These are phyloP conservation scores for Caiman crocodilus DNA, from an alignment of 2,797 vertebrate species.

Conservation along the genomic window DNA sequence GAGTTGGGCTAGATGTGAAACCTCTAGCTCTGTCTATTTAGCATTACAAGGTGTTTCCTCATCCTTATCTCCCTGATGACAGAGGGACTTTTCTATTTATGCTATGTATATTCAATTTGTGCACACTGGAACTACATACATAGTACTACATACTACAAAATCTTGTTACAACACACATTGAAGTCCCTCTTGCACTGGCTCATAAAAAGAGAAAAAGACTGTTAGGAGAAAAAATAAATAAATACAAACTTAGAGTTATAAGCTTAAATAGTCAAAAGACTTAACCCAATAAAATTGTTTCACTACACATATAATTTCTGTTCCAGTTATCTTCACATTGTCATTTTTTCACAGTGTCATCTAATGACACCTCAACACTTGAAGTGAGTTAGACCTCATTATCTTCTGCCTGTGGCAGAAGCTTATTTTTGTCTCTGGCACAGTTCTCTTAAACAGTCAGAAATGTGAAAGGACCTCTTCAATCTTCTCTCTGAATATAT, in stretches of 20 bases:
- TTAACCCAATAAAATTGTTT: neutral
- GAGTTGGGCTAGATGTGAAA: slow-evolving; percentile 70
- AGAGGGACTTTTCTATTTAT: slow-evolving; percentile 70
- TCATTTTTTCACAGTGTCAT: neutral
- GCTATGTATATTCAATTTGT: slow-evolving; percentile 70
- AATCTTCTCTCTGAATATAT: neutral
- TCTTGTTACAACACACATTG: slow-evolving; percentile 8
- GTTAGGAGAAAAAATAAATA: slow-evolving; percentile 18
- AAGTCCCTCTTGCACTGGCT: slow-evolving; percentile 34
- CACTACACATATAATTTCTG: neutral
- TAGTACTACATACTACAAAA: slow-evolving; percentile 13
- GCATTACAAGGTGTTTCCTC: slow-evolving; percentile 65
- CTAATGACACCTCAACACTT: slow-evolving; percentile 8
- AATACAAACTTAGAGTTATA: neutral
- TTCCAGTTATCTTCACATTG: neutral
- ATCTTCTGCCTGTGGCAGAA: slow-evolving; percentile 25
- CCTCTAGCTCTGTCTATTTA: slow-evolving; percentile 70
- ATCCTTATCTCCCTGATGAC: slow-evolving; percentile 69
- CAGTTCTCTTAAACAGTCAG: neutral
- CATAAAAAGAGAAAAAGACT: slow-evolving; percentile 42
- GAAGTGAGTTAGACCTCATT: neutral
- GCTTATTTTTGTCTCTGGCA: neutral
- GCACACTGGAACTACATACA: slow-evolving; percentile 41
- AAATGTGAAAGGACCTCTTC: neutral
- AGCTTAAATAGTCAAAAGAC: neutral